These are phyloP conservation scores for Passer montanus DNA, from an alignment of 2,113 vertebrate genomes.

Conservation along the genomic window DNA sequence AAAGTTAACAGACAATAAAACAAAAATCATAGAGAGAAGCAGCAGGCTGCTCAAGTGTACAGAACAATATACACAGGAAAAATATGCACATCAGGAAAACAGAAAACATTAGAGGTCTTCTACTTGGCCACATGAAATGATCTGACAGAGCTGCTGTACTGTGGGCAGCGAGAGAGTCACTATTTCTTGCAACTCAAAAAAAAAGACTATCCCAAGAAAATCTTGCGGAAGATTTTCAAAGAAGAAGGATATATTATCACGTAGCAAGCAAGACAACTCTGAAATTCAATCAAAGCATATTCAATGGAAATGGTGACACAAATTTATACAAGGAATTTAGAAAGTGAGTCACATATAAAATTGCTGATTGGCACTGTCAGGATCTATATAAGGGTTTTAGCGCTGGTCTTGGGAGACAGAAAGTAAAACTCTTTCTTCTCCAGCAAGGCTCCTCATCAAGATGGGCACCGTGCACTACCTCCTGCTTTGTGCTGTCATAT, in stretches of 20 bases:
- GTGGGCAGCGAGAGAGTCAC: not conserved
- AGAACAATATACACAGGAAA: not conserved
- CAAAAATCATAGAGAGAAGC: not conserved
- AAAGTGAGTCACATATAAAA: too few species aligned
- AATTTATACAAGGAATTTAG: not conserved
- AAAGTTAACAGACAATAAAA: not conserved
- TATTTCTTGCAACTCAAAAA: not conserved
- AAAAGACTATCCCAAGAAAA: not conserved
- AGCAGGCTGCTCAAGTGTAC: not conserved
- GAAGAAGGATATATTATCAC: not conserved
- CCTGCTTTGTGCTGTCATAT: slow-evolving; percentile 36
- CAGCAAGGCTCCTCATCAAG: not conserved
- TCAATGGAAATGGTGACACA: not conserved
- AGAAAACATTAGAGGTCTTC: not conserved
- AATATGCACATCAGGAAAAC: not conserved
- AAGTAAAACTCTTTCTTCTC: not conserved
- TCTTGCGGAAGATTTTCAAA: not conserved
- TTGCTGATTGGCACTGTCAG: too few species aligned
- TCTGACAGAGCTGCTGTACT: not conserved
- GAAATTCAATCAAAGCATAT: not conserved
- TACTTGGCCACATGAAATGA: not conserved
- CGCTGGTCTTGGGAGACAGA: too few species aligned
- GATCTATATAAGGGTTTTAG: too few species aligned
- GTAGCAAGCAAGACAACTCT: not conserved
- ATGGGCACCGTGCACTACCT: not conserved